Conservation (phyloP, 2,113 vertebrate species). For the Herpailurus yagouaroundi region DNA sequence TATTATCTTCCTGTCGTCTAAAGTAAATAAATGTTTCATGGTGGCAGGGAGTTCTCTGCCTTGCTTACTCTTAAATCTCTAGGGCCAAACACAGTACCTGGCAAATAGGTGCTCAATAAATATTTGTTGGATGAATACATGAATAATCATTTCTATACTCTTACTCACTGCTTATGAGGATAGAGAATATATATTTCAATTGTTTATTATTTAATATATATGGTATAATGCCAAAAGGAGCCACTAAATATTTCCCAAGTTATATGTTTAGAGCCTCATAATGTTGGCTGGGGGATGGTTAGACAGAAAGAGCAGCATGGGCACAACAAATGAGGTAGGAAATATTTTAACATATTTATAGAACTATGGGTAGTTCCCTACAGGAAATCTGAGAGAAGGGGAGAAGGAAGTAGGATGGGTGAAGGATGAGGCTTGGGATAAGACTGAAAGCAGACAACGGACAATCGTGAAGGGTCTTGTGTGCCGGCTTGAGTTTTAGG, state of each 20-base stretch:
- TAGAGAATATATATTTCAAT: neutral
- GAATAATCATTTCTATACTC: neutral
- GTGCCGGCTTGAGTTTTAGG: neutral
- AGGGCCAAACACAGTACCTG: neutral
- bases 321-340: neutral
- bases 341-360: neutral
- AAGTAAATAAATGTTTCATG: neutral
- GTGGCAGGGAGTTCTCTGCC: neutral
- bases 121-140: neutral
- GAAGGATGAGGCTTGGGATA: neutral
- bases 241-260: conserved; percentile 11
- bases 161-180: neutral
- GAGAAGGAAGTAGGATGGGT: neutral
- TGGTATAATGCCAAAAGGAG: neutral
- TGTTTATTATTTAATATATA: conserved; percentile 22
- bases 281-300: neutral
- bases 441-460: neutral
- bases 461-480: neutral
- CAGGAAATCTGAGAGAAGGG: neutral
- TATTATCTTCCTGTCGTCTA: neutral
- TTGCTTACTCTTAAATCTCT: neutral
- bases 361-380: neutral
- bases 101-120: neutral
- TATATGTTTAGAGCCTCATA: conserved; percentile 21
- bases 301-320: neutral